phyloP scores from a whole-genome alignment of 2,797 vertebrate species.

The Cirrhinus mrigala region DNA sequence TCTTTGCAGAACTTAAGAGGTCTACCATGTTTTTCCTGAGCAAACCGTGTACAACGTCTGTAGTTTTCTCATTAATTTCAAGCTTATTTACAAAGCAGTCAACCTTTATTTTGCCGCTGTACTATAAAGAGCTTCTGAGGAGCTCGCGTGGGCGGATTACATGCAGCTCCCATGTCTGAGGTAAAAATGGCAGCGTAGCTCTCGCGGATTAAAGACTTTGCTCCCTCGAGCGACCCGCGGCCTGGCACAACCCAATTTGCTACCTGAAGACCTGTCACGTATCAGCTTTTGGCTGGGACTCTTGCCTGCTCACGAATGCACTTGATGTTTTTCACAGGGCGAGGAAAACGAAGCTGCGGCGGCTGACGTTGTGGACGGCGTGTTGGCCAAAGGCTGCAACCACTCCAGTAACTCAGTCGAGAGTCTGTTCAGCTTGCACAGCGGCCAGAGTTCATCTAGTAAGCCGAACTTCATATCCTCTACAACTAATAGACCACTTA shows the following conservation, averaged over 20 bases:
- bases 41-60: neutral
- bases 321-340: conserved; percentile 70
- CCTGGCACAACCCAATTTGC: conserved; percentile 59
- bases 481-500: neutral
- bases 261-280: conserved; percentile 62
- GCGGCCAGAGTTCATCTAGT: conserved; percentile 92
- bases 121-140: conserved; percentile 29
- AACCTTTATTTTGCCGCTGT: neutral
- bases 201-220: conserved; percentile 70
- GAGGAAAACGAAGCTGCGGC: conserved; percentile 73
- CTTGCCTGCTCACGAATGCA: conserved; percentile 31
- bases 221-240: conserved; percentile 57
- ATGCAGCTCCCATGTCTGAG: conserved; percentile 54
- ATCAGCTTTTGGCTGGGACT: conserved; percentile 51
- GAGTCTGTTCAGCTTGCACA: conserved; percentile 89
- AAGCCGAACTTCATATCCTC: conserved; percentile 61
- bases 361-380: conserved; percentile 72
- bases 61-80: neutral
- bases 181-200: conserved; percentile 73
- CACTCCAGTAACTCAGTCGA: conserved; percentile 86
- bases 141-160: conserved; percentile 68
- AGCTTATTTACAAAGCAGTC: neutral
- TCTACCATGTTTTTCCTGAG: neutral
- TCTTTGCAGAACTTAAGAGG: neutral
- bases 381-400: conserved; percentile 72